Conservation (phyloP, 2,797 vertebrate genomes). For the Chaetophractus vellerosus region DNA sequence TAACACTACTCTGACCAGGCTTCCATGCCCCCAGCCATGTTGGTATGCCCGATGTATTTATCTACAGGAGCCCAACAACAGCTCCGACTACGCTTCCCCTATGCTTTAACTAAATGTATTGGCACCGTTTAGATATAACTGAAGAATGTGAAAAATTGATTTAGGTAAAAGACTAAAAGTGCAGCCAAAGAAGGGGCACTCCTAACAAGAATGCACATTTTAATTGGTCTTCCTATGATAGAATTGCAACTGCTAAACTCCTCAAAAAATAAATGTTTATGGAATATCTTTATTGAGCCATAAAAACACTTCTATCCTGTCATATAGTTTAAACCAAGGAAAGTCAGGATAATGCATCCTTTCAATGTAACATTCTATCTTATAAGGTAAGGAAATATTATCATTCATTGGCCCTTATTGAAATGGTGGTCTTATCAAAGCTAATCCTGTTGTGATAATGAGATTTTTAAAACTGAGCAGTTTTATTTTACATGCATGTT, state of each 20-base stretch:
- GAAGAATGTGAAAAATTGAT: background rate
- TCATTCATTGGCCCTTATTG: conserved; percentile 16
- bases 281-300: background rate
- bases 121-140: background rate
- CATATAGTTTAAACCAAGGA: background rate
- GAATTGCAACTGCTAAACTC: background rate
- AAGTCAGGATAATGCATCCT: background rate
- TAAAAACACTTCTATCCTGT: background rate
- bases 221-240: background rate
- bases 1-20: rapidly evolving
- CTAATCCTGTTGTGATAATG: background rate
- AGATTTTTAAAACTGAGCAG: background rate
- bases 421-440: background rate
- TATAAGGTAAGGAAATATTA: background rate
- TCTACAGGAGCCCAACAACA: background rate
- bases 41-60: background rate
- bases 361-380: background rate
- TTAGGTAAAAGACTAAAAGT: background rate
- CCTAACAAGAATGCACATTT: background rate
- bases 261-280: background rate
- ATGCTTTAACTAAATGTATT: background rate
- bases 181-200: background rate
- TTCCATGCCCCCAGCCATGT: background rate
- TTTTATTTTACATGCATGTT: background rate
- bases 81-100: background rate